Percentiles rank a stretch among this genome's conserved stretches.
Conservation (phyloP, 2,113 vertebrate genomes). For the Saccopteryx leptura region DNA sequence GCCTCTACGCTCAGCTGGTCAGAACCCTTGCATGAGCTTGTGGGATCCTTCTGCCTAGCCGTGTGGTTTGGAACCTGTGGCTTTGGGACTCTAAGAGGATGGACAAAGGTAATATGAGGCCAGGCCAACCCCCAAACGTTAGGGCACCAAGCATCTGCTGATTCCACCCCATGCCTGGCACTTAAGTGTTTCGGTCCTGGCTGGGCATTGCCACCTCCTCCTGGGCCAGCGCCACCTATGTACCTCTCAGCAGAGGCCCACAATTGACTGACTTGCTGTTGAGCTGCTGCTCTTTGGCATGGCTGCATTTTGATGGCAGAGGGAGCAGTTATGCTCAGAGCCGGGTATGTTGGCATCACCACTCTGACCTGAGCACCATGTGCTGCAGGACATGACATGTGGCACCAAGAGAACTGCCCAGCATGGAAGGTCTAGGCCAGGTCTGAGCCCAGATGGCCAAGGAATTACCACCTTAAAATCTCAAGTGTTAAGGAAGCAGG, state of each 20-base stretch:
- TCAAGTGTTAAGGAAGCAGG: conserved; percentile 38
- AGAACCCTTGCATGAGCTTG: conserved; percentile 79
- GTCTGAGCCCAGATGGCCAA: conserved; percentile 65
- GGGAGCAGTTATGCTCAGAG: conserved; percentile 60
- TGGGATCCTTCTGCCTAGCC: conserved; percentile 74
- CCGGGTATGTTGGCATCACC: background rate
- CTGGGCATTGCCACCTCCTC: conserved; percentile 61
- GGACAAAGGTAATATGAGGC: conserved; percentile 84
- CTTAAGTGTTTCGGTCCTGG: conserved; percentile 9
- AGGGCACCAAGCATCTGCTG: conserved; percentile 13
- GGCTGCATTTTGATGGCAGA: conserved; percentile 76
- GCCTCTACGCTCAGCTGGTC: conserved; percentile 72
- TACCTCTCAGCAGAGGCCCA: conserved; percentile 55
- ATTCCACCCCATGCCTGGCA: background rate
- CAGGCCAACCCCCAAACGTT: conserved; percentile 40
- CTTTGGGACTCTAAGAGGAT: conserved; percentile 80
- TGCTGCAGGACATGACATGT: conserved; percentile 50
- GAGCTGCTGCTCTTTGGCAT: conserved; percentile 54
- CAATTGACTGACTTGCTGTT: conserved; percentile 61
- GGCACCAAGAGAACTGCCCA: conserved; percentile 56
- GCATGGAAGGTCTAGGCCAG: conserved; percentile 69
- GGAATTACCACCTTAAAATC: conserved; percentile 53
- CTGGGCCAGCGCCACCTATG: conserved; percentile 34
- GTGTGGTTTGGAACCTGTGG: conserved; percentile 81
- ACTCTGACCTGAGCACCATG: conserved; percentile 73